Conservation (phyloP, 2,888 invertebrate species). For the Elgonia sp. region DNA sequence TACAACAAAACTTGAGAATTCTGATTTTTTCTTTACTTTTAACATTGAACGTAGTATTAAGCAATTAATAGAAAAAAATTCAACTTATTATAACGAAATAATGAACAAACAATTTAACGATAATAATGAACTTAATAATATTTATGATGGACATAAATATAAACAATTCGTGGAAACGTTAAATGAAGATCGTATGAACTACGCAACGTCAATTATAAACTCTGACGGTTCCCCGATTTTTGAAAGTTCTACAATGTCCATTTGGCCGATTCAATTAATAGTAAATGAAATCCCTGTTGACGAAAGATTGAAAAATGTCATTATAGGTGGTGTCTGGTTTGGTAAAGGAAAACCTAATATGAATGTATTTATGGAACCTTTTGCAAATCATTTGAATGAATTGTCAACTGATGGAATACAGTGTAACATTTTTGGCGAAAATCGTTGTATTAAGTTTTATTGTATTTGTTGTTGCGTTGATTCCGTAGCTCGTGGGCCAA, state of each 20-base stretch:
- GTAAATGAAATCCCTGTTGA: too few relatives aligned
- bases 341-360: constrained; percentile 22
- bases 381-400: neutral
- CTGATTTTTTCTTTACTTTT: constrained; percentile 19
- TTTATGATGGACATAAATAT: neutral
- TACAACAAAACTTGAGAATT: neutral
- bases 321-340: constrained; percentile 30
- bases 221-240: constrained; percentile 28
- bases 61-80: constrained; percentile 14
- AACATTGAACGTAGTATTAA: constrained; percentile 10
- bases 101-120: neutral
- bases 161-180: neutral
- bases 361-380: too few relatives aligned
- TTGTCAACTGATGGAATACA: too few relatives aligned
- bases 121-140: neutral
- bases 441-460: too few relatives aligned
- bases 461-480: too few relatives aligned
- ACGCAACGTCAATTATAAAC: constrained; percentile 1
- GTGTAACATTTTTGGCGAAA: too few relatives aligned
- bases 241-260: constrained; percentile 5
- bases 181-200: neutral
- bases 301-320: constrained; percentile 9
- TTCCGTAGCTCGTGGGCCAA: too few relatives aligned
- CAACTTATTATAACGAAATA: constrained; percentile 2
- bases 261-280: constrained; percentile 28